A percentile compares a stretch with the other conserved stretches of the same genome.
Conservation (phyloP, 2,888 invertebrate genomes). For the Drosophila rubida region DNA sequence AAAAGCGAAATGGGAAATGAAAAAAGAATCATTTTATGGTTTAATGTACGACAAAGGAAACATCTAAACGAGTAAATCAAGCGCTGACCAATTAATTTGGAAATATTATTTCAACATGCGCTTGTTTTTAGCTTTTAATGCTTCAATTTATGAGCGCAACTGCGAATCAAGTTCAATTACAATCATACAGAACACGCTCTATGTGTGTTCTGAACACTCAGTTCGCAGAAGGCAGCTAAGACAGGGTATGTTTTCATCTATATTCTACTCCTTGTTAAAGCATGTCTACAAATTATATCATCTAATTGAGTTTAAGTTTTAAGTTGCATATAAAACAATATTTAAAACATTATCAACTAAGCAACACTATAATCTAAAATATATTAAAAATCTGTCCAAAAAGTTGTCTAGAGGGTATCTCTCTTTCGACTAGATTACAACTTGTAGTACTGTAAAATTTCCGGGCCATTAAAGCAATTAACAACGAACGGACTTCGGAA, state of each 20-base stretch:
- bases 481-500: constrained; percentile 61
- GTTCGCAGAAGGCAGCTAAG: neutral
- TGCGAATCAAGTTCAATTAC: constrained; percentile 50
- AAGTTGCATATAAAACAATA: no score
- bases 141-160: constrained; percentile 62
- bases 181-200: constrained; percentile 39
- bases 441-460: constrained; percentile 49
- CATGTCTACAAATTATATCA: no score
- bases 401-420: constrained; percentile 5
- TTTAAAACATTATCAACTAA: no score
- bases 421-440: neutral
- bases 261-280: no score
- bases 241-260: neutral
- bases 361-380: no score
- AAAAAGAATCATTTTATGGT: constrained; percentile 37
- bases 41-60: constrained; percentile 38
- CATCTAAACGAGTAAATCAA: constrained; percentile 41
- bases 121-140: constrained; percentile 56
- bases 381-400: no score
- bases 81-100: constrained; percentile 52
- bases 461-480: constrained; percentile 83
- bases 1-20: neutral
- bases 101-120: constrained; percentile 40
- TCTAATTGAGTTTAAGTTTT: no score
- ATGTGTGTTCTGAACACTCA: constrained; percentile 20